Base-by-base conservation (phyloP, 2,797 vertebrate species). In the Poecilia velifera region DNA sequence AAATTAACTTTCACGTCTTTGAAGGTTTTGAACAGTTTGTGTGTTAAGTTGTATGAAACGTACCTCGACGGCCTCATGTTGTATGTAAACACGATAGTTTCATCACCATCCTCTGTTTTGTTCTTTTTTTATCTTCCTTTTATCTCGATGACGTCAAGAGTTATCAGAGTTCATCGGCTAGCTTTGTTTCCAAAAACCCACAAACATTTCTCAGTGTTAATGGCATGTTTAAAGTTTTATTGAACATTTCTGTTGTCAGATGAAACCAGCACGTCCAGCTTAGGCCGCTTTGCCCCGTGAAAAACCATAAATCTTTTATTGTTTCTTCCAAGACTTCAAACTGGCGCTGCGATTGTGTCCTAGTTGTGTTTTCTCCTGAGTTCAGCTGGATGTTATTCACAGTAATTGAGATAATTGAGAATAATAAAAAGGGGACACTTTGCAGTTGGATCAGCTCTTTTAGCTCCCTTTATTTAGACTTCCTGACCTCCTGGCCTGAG, bases 381-480 rank as follows among this genome's bases (percentile, higher is more conserved):
- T 16, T 31, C 46, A 41, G 22, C 46, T 20, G 5, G 16, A 57
- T 45, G 14, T 72, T 25, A 64, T 47, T 45, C 28, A 47, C 20
- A 20, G 8, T 76, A 13, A 64, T 64, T 45, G n/a, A 22, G 3
- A n/a, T 57, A 25, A 57, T 4, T 57, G 25, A 28, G 25, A 12
- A 28, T 28, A 34, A 34, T 36, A 2, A 18, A 31, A 62, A 7
- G 3, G 13, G 5, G n/a, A 59, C 55, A 31, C 55, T 22, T 28
- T 34, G 59, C 14, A 34, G 34, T 36, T 6, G 9, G 4, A 51
- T 45, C 36, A 18, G 25, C 31, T 76, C 34, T 74, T 74, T 76
- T 31, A 71, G 59, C 55, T 49, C 53, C 6, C 59, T 73, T 76
- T 64, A 68, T 2, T 53, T n/a, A 53, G 72, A 55, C 59, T 14